Evolutionary conservation across 2,797 vertebrate species (phyloP).

Genomic region (Prionace glauca): DNA sequence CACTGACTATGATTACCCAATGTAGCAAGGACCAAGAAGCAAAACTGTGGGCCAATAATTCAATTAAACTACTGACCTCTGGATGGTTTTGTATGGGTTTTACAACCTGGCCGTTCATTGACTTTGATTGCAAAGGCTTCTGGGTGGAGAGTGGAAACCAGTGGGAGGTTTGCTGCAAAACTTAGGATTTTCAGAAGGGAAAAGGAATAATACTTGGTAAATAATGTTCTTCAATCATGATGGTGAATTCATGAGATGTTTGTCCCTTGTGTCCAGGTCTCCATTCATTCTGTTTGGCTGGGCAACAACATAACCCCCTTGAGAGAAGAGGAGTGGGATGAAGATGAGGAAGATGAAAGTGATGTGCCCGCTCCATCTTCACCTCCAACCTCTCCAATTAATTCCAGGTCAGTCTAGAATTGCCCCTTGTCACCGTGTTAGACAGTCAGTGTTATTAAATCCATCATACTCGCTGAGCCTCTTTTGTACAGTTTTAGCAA

Average conservation of each 20-base stretch:
- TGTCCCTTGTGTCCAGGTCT: conserved; percentile 65
- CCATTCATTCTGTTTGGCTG: conserved; percentile 94
- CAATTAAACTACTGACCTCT: neutral
- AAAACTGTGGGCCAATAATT: neutral
- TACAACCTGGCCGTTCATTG: neutral
- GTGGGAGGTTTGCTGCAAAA: neutral
- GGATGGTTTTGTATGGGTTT: neutral
- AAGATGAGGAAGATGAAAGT: conserved; percentile 89
- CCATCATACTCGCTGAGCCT: neutral
- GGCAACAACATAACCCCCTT: conserved; percentile 92
- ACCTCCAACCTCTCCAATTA: conserved; percentile 81
- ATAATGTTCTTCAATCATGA: neutral
- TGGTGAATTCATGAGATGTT: neutral
- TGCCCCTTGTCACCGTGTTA: neutral
- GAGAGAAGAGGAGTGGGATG: conserved; percentile 89
- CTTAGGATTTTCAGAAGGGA: neutral
- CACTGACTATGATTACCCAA: neutral
- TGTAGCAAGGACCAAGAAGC: neutral
- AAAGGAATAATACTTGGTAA: neutral
- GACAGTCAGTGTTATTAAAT: neutral
- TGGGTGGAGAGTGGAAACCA: neutral
- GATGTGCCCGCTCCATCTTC: conserved; percentile 72
- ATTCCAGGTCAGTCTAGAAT: conserved; percentile 72
- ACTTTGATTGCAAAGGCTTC: neutral
- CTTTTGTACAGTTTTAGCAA: neutral